These are phyloP conservation scores for Hydrolagus affinis DNA, from an alignment of 2,113 vertebrate species.

Conservation along the genomic window DNA sequence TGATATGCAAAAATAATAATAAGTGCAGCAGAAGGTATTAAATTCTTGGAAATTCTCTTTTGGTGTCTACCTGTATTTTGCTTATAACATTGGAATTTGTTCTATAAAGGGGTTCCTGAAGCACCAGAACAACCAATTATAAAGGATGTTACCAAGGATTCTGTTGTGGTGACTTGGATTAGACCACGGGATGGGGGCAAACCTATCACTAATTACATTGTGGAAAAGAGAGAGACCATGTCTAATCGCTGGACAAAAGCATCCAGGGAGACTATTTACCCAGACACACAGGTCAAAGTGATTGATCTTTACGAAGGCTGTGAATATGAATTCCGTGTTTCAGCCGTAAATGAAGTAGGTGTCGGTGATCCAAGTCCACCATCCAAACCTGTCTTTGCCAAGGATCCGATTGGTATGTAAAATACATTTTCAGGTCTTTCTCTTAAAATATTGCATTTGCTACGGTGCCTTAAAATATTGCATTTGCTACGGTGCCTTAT, in stretches of 20 bases:
- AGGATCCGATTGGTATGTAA: conserved; percentile 83
- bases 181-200: conserved; percentile 89
- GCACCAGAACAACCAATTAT: conserved; percentile 83
- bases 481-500: no score
- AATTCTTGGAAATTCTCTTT: no score
- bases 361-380: conserved; percentile 85
- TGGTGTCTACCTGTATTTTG: no score
- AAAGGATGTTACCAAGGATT: conserved; percentile 79
- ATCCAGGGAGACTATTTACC: conserved; percentile 81
- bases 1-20: no score
- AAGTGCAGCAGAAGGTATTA: no score
- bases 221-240: conserved; percentile 89
- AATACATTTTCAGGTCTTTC: conserved; percentile 34
- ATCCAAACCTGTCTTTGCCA: conserved; percentile 85
- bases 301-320: conserved; percentile 86
- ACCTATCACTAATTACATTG: conserved; percentile 87
- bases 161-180: conserved; percentile 82
- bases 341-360: conserved; percentile 92
- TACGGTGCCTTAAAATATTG: neutral
- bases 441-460: conserved; percentile 30
- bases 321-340: conserved; percentile 91
- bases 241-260: conserved; percentile 81
- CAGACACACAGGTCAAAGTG: conserved; percentile 78
- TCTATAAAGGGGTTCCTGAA: conserved; percentile 78
- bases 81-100: conserved; percentile 27